Evolutionary conservation across 1,140 invertebrate species (phyloP), one percentile per base, ranked within the genome.

Genomic region (Zaprionus kolodkinae): DNA sequence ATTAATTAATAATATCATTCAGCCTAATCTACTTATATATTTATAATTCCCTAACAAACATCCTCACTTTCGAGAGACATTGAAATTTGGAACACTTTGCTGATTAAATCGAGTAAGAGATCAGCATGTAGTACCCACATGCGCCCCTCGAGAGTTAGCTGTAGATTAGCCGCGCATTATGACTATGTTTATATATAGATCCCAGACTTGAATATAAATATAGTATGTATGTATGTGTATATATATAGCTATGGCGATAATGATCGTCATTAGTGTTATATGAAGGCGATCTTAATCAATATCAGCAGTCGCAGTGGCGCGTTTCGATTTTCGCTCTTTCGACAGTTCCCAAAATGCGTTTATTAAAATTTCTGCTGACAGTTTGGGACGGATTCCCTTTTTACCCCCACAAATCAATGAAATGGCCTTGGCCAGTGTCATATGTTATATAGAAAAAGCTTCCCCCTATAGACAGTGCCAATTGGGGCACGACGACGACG

Each of bases 371-470:
- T 60, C 56, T 35, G 45, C 60, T 80, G 81, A 85, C 81, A 85
- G 77, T 78, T 54, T n/a, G 7, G 40, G 25, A 13, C 62, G 55
- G 59, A 36, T 72, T 50, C 70, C 63, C 13, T 40, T 60, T 54
- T 33, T 33, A 27, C 30, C 25, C 33, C 40, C 48, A 55, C 27
- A 54, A 33, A 63, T 55, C 52, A 57, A 21, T 21, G 11, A 11
- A 52, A 27, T 87, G 85, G 84, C 84, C 84, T 87, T 87, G 80
- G 85, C 7, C 78, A 71, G 84, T 88, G 84, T 88, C 83, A 88
- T 64, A 43, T 88, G 84, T 88, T 84, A 88, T 64, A 43, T 48
- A 55, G 35, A 33, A 69, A 72, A 67, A 48, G 45, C 50, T 30
- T 62, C 57, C 70, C 56, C 70, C 56, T 62, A 67, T 27, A 76